Conservation (phyloP, 2,113 vertebrate species). For the Elgaria multicarinata region DNA sequence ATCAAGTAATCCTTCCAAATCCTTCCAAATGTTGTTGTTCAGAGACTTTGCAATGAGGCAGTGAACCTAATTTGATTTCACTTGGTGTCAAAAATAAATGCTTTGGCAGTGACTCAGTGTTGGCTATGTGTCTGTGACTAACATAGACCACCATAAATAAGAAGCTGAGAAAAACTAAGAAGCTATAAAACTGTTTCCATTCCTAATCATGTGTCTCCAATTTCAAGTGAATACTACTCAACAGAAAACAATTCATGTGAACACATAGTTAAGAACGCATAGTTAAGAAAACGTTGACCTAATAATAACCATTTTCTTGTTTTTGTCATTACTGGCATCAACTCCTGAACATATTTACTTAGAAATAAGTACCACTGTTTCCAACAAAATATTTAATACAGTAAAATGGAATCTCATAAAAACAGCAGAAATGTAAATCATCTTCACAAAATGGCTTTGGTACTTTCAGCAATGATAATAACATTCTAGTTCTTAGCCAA, state of each 20-base stretch:
- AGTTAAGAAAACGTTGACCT: constrained; percentile 35
- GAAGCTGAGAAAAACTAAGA: constrained; percentile 71
- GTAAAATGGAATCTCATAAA: background rate
- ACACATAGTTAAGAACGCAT: constrained; percentile 30
- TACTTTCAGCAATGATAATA: background rate
- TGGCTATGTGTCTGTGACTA: constrained; percentile 87
- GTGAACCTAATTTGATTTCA: constrained; percentile 85
- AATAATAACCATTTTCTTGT: constrained; percentile 54
- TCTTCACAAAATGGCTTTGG: background rate
- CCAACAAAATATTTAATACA: background rate
- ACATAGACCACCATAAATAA: constrained; percentile 82
- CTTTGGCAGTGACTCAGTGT: constrained; percentile 85
- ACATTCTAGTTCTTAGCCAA: background rate
- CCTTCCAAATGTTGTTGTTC: constrained; percentile 69
- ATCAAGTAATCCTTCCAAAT: constrained; percentile 59
- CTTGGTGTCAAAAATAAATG: constrained; percentile 88
- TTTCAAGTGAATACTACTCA: constrained; percentile 60
- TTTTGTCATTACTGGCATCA: constrained; percentile 42
- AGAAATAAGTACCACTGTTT: background rate
- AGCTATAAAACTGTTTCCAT: constrained; percentile 78
- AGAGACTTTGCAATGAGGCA: constrained; percentile 68
- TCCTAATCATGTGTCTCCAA: constrained; percentile 66
- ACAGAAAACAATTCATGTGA: constrained; percentile 67
- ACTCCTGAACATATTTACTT: background rate
- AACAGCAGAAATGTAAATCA: background rate